These are phyloP conservation scores for Drosophila sturtevanti DNA, from an alignment of 1,140 invertebrate genomes.

Conservation along the genomic window DNA sequence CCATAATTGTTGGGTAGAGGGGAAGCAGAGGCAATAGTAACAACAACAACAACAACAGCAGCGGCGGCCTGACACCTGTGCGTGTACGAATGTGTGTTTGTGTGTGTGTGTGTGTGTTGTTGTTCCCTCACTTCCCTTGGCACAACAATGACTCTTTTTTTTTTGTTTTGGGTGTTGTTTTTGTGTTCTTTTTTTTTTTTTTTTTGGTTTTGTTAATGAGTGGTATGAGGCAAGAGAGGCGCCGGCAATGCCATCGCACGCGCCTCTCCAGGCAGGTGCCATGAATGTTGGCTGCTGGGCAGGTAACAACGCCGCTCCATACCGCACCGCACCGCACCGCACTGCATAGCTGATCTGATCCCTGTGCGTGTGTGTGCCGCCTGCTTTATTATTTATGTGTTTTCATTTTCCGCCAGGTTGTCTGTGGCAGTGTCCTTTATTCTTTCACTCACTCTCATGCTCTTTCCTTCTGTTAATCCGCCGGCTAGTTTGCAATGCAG, in stretches of 20 bases:
- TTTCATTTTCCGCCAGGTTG: constrained; percentile 12
- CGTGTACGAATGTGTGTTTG: neutral
- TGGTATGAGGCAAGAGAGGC: constrained; percentile 16
- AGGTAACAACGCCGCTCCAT: constrained; percentile 17
- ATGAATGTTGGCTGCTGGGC: constrained; percentile 2
- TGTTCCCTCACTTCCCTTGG: neutral
- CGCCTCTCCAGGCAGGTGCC: constrained; percentile 15
- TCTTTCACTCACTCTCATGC: constrained; percentile 7
- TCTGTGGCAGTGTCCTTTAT: constrained; percentile 7
- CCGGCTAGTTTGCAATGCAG: constrained; percentile 15
- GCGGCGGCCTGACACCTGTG: constrained; percentile 7
- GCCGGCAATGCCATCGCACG: constrained; percentile 17
- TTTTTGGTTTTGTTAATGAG: constrained; percentile 23
- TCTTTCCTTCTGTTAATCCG: constrained; percentile 25
- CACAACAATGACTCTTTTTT: constrained; percentile 12
- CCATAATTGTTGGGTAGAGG: neutral
- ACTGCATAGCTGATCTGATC: too few relatives aligned
- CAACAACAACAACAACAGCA: constrained; percentile 13
- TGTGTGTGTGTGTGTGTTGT: neutral
- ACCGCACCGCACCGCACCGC: too few relatives aligned
- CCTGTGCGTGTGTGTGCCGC: constrained; percentile 14
- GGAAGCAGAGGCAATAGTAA: neutral
- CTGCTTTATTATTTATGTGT: constrained; percentile 55
- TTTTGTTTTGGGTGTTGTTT: neutral
- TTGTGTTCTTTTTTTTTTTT: neutral